Conservation (phyloP, 1,140 invertebrate species). For the Probaryconus sp. region DNA sequence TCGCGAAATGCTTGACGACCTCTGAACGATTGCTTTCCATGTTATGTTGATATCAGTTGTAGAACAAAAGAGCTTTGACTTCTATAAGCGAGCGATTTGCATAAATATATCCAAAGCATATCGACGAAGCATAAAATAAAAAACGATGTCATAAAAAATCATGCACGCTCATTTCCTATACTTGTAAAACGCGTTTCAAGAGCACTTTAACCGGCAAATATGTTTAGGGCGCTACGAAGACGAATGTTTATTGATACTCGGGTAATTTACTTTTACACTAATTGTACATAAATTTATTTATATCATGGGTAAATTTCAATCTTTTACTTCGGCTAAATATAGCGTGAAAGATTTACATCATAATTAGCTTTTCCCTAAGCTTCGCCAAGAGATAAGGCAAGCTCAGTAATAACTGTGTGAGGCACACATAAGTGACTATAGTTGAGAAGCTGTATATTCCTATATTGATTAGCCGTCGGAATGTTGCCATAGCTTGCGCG, state of each 20-base stretch:
- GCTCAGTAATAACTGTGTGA: constrained; percentile 37
- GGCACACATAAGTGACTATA: constrained; percentile 37
- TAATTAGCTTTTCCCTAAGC: constrained; percentile 47
- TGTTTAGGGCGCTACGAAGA: background rate
- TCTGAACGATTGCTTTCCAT: no score
- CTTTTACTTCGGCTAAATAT: constrained; percentile 24
- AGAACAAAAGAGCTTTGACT: no score
- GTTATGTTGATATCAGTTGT: no score
- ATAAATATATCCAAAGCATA: no score
- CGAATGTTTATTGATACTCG: constrained; percentile 7
- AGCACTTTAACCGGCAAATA: background rate
- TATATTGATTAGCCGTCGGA: constrained; percentile 42
- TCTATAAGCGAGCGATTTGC: background rate
- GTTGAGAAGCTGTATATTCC: constrained; percentile 24
- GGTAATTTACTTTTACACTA: constrained; percentile 18
- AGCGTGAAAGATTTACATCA: constrained; percentile 44
- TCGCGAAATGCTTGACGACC: no score
- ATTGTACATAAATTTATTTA: constrained; percentile 17
- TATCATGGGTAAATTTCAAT: constrained; percentile 23
- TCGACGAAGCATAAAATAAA: no score
- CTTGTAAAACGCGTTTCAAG: background rate
- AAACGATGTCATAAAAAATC: constrained; percentile 27
- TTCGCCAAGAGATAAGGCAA: constrained; percentile 33
- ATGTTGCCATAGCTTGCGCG: constrained; percentile 17
- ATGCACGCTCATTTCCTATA: constrained; percentile 1